These are phyloP conservation scores for Darevskia nairensis DNA, from an alignment of 2,797 vertebrate genomes.

Conservation along the genomic window DNA sequence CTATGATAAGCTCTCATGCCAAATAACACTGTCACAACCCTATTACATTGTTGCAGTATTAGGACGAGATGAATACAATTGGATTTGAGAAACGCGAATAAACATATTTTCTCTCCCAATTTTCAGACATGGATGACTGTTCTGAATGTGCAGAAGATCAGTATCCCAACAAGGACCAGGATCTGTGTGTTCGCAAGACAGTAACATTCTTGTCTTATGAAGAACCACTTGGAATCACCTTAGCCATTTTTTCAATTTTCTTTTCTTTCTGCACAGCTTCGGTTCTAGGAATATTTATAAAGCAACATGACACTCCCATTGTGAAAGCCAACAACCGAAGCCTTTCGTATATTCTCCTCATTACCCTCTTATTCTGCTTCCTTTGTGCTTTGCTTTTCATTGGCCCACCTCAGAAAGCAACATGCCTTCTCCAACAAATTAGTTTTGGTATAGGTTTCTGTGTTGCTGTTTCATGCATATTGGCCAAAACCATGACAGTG, in stretches of 20 bases:
- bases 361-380: neutral
- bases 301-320: slow-evolving; percentile 11
- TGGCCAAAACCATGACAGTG: slow-evolving; percentile 40
- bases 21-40: too few species aligned
- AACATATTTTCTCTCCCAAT: neutral
- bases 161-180: neutral
- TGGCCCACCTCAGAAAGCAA: slow-evolving; percentile 12
- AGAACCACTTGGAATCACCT: neutral
- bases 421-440: slow-evolving; percentile 10
- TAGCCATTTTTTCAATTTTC: neutral
- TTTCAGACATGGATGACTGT: slow-evolving; percentile 1
- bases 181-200: neutral
- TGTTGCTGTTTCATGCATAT: slow-evolving; percentile 38
- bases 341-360: neutral
- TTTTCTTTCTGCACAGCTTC: neutral
- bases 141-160: neutral
- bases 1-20: too few species aligned
- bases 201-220: neutral
- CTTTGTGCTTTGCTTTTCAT: slow-evolving; percentile 34
- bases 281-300: neutral
- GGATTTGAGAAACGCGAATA: too few species aligned
- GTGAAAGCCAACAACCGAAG: slow-evolving; percentile 7
- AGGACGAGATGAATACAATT: fast-evolving
- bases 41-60: too few species aligned
- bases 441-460: slow-evolving; percentile 26